Percentiles rank a stretch among this genome's conserved stretches.
Evolutionary conservation across 2,888 invertebrate species (phyloP).

Genomic region (Ctenicera cuprea): DNA sequence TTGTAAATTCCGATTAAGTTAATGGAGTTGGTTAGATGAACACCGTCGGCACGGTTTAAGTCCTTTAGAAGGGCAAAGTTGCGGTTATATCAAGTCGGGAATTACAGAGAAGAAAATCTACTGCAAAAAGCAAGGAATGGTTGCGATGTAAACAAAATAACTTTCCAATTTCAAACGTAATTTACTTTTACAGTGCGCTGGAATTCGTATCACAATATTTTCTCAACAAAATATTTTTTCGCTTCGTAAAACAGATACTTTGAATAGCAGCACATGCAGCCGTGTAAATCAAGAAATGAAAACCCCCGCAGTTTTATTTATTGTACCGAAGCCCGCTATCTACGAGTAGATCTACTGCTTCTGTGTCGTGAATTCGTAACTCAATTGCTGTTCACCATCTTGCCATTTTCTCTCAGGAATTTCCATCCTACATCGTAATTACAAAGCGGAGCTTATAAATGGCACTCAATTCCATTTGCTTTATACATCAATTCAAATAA

Average conservation of each 20-base stretch:
- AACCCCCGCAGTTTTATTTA: conserved; percentile 4
- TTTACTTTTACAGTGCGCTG: conserved; percentile 1
- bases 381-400: background rate
- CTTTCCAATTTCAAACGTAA: conserved; percentile 4
- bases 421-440: too few relatives aligned
- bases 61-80: background rate
- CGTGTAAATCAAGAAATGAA: background rate
- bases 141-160: background rate
- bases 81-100: background rate
- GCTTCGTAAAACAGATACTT: background rate
- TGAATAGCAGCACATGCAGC: background rate
- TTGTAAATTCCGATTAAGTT: conserved; percentile 13
- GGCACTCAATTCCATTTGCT: too few relatives aligned
- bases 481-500: too few relatives aligned
- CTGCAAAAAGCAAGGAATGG: background rate
- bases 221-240: conserved; percentile 7
- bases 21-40: conserved; percentile 3
- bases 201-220: background rate
- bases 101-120: conserved; percentile 3
- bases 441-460: too few relatives aligned
- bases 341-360: background rate
- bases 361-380: background rate
- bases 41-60: background rate
- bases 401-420: background rate
- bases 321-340: background rate